Evolutionary conservation across 1,140 invertebrate genomes (phyloP).

Genomic region (Gryllus bimaculatus): DNA sequence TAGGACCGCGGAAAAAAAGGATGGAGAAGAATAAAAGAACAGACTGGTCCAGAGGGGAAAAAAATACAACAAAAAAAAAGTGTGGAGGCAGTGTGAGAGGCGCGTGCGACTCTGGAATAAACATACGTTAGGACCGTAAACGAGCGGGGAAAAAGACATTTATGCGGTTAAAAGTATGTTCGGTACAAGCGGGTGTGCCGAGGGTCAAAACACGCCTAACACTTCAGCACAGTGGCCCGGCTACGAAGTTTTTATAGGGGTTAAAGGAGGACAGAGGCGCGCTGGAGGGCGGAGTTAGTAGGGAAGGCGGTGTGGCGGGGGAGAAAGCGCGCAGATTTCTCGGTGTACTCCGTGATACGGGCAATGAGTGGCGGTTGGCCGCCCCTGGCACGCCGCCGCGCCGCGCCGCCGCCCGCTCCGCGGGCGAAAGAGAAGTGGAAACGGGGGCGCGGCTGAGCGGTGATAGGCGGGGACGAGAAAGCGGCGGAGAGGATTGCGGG

Average conservation of each 20-base stretch:
- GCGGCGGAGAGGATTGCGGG: too few species aligned
- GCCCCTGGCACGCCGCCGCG: too few species aligned
- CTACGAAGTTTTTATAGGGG: background rate
- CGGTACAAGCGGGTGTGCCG: background rate
- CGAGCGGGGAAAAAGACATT: background rate
- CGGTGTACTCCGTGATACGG: background rate
- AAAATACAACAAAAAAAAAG: background rate
- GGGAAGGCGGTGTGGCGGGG: too few species aligned
- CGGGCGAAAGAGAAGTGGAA: too few species aligned
- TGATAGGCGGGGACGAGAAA: too few species aligned
- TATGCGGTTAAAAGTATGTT: slow-evolving; percentile 1
- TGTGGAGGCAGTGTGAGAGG: background rate
- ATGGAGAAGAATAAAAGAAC: background rate
- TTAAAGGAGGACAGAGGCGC: background rate
- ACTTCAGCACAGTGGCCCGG: background rate
- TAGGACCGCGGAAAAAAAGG: background rate
- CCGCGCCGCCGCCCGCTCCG: too few species aligned
- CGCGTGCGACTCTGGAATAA: background rate
- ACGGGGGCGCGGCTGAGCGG: too few species aligned
- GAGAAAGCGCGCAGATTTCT: background rate
- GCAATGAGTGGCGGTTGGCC: too few species aligned
- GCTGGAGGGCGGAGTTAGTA: background rate
- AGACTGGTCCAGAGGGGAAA: background rate
- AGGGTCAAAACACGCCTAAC: background rate
- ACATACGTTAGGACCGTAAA: background rate